These are phyloP conservation scores for Achatina immaculata DNA, from an alignment of 1,140 invertebrate species.

Conservation along the genomic window DNA sequence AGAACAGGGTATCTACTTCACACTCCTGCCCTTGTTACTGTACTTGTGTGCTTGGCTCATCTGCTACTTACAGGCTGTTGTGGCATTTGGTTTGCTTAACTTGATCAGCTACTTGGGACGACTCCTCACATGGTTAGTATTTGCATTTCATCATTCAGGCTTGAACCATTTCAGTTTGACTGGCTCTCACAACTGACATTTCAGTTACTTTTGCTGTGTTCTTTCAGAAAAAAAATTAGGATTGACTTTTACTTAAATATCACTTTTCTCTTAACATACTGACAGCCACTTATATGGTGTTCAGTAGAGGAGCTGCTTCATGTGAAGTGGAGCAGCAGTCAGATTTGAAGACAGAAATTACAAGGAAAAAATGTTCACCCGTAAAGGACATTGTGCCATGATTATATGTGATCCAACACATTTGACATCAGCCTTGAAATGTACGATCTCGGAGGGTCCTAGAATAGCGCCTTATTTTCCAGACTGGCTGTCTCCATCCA, in stretches of 20 bases:
- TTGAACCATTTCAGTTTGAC: not conserved
- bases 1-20: slow-evolving; percentile 24
- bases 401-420: too few species aligned
- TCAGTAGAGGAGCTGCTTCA: not conserved
- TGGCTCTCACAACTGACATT: not conserved
- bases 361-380: too few species aligned
- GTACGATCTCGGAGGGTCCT: too few species aligned
- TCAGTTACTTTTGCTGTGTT: not conserved
- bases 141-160: not conserved
- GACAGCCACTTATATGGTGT: not conserved
- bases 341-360: too few species aligned
- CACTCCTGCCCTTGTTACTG: slow-evolving; percentile 12
- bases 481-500: too few species aligned
- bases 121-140: slow-evolving; percentile 7
- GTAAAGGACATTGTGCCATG: too few species aligned
- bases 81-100: not conserved
- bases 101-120: slow-evolving; percentile 24
- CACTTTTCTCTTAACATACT: not conserved
- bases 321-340: too few species aligned
- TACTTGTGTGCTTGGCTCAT: not conserved
- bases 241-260: not conserved
- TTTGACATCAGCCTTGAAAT: too few species aligned
- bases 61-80: not conserved
- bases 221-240: not conserved
- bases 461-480: too few species aligned